Percentiles rank a stretch among this genome's conserved stretches.
These are phyloP conservation scores for Notolepis coatsorum DNA, from an alignment of 2,797 vertebrate genomes.

Conservation along the genomic window DNA sequence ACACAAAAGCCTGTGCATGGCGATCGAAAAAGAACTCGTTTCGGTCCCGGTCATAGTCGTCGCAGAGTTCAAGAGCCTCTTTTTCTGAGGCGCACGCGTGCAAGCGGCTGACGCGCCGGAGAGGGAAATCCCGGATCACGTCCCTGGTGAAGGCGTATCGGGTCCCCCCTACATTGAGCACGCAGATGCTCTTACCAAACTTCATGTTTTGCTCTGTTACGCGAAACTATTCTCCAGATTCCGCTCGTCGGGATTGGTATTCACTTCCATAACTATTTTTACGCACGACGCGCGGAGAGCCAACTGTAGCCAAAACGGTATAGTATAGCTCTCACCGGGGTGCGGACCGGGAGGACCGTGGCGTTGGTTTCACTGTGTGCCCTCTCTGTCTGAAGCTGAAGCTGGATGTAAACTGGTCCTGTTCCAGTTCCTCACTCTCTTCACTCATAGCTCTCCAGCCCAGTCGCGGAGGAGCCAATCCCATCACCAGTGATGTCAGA, in stretches of 20 bases:
- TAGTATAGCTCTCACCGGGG: conserved; percentile 42
- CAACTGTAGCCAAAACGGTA: no score
- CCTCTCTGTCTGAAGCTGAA: conserved; percentile 14
- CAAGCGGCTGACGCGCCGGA: conserved; percentile 93
- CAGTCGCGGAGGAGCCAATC: conserved; percentile 68
- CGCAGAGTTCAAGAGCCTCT: conserved; percentile 97
- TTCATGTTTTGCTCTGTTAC: conserved; percentile 78
- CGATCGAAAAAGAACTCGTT: conserved; percentile 99
- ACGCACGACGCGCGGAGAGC: conserved; percentile 14
- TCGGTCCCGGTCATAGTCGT: conserved; percentile 96
- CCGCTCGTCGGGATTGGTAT: conserved; percentile 4
- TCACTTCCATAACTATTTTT: conserved; percentile 41
- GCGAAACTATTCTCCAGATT: conserved; percentile 39
- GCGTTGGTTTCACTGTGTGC: conserved; percentile 19
- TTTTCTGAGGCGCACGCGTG: conserved; percentile 95
- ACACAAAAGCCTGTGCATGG: conserved; percentile 96
- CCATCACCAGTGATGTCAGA: conserved; percentile 72
- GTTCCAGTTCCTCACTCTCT: conserved; percentile 38
- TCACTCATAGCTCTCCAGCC: conserved; percentile 67
- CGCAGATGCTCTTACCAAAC: conserved; percentile 86
- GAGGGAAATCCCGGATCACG: conserved; percentile 96
- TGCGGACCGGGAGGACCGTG: conserved; percentile 55
- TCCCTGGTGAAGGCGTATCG: conserved; percentile 95
- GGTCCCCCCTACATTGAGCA: conserved; percentile 96
- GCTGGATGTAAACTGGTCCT: conserved; percentile 47